Evolutionary conservation across 2,888 invertebrate species (phyloP), one percentile per base, ranked within the genome.

Genomic region (Ectropis crepuscularia): DNA sequence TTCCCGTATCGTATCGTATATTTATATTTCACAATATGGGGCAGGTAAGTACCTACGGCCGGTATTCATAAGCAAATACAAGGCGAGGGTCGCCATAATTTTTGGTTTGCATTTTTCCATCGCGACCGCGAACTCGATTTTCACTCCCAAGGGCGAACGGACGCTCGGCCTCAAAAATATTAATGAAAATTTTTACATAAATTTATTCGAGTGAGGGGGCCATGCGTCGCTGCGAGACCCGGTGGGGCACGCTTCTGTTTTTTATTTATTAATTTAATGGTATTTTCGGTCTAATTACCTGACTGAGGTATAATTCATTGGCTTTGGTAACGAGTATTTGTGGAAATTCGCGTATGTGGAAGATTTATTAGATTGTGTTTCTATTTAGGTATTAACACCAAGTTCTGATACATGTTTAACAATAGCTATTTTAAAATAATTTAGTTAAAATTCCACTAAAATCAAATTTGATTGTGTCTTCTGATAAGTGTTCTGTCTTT

Each of bases 101-200:
- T 92, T 92, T 82, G 92, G 92, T 92, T 91, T 92, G 92, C 91
- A 92, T 92, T 92, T 92, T 92, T 92, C 91, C 90, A 91, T 92
- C 89, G 90, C 88, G 85, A 90, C 92, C 91, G 88, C 92, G 92
- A 90, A 90, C 91, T 89, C 90, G 90, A 90, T 90, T 90, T 85
- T 81, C 86, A 86, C 84, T 92, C 92, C 92, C 92, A 89, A 86
- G 92, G 92, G 92, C 90, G 83, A 81, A 75, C 89, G 90, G 87
- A 85, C 90, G 89, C 83, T 83, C 89, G 89, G 90, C 88, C 89
- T 90, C 90, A 88, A 91, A 92, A 92, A 92, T 92, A 92, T 92
- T 92, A 92, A 92, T 92, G 92, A 92, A 92, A 92, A 89, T 90
- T 92, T 92, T 92, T 92, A 92, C 92, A 92, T 92, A 92, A 92